These are phyloP conservation scores for Falco peregrinus DNA, from an alignment of 2,797 vertebrate genomes.

Conservation along the genomic window DNA sequence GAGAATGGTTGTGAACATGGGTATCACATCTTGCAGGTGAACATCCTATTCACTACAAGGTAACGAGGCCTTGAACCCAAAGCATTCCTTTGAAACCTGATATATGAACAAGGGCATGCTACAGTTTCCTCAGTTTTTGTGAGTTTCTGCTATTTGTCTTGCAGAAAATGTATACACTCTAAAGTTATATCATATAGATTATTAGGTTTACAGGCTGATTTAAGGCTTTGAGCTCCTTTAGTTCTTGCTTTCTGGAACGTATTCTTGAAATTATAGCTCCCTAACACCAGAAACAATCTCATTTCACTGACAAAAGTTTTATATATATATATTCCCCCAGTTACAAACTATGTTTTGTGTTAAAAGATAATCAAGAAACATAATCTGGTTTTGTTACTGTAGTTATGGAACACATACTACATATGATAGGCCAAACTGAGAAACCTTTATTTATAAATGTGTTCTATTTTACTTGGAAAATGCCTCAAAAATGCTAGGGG, in stretches of 20 bases:
- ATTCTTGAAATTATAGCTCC: background rate
- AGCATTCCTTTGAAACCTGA: background rate
- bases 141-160: background rate
- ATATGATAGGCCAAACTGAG: background rate
- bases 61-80: background rate
- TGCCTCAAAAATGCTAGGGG: background rate
- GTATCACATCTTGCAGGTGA: background rate
- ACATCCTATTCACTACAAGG: background rate
- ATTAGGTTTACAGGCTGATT: slow-evolving; percentile 25
- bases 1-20: background rate
- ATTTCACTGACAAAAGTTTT: background rate
- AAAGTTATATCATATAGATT: slow-evolving; percentile 31
- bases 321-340: background rate
- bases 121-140: background rate
- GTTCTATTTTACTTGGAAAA: background rate
- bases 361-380: background rate
- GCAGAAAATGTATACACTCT: background rate
- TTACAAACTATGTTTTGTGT: background rate
- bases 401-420: background rate
- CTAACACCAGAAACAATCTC: background rate
- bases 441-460: background rate
- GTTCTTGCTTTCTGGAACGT: slow-evolving; percentile 12
- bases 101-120: background rate
- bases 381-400: background rate
- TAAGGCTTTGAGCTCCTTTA: slow-evolving; percentile 3